Evolutionary conservation across 2,113 vertebrate species (phyloP).

Genomic region (Protomyctophum bolini): DNA sequence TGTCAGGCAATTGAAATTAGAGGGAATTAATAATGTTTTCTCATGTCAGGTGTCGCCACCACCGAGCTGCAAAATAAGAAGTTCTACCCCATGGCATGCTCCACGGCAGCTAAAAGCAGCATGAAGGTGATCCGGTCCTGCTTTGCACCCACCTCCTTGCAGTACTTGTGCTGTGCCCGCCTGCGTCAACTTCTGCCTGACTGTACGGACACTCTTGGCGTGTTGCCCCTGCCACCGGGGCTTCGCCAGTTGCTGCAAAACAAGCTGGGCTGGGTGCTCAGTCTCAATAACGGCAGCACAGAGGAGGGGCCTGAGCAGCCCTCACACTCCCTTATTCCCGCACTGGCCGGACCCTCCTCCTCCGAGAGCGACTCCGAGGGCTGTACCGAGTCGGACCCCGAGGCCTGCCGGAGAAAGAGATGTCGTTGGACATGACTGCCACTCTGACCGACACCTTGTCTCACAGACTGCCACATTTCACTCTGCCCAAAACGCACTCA

Average conservation of each 20-base stretch:
- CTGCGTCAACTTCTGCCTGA: constrained; percentile 91
- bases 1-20: too few species aligned
- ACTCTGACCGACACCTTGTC: constrained; percentile 6
- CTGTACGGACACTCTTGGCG: constrained; percentile 87
- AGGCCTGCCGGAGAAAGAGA: constrained; percentile 90
- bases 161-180: constrained; percentile 94
- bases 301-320: constrained; percentile 53
- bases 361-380: constrained; percentile 84
- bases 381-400: constrained; percentile 75
- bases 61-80: constrained; percentile 91
- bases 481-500: constrained; percentile 8
- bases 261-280: constrained; percentile 96
- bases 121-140: constrained; percentile 98
- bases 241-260: constrained; percentile 92
- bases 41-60: constrained; percentile 87
- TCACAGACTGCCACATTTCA: constrained; percentile 36
- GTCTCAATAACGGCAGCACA: constrained; percentile 78
- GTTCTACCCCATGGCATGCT: constrained; percentile 98
- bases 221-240: constrained; percentile 91
- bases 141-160: constrained; percentile 89
- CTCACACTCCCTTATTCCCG: constrained; percentile 34
- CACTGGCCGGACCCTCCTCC: constrained; percentile 61
- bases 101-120: constrained; percentile 96
- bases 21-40: too few species aligned
- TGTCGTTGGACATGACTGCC: constrained; percentile 89